These are phyloP conservation scores for Molossus molossus DNA, from an alignment of 2,797 vertebrate species.

Conservation along the genomic window DNA sequence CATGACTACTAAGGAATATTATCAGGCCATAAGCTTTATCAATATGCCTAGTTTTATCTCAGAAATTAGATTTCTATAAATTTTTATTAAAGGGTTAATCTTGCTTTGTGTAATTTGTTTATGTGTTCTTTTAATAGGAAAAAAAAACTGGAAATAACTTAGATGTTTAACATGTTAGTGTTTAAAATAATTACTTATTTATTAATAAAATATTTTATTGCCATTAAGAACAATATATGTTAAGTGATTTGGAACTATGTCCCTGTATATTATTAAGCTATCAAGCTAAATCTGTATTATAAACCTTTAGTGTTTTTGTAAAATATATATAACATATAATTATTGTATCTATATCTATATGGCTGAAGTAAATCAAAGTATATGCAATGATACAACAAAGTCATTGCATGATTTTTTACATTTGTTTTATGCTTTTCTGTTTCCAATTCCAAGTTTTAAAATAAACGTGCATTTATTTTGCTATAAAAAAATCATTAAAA, in stretches of 20 bases:
- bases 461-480: background rate
- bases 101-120: background rate
- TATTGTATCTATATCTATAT: background rate
- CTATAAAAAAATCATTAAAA: background rate
- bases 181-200: background rate
- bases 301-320: background rate
- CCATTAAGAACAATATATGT: background rate
- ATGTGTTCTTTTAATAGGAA: background rate
- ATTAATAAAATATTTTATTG: background rate
- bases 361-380: background rate
- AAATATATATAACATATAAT: background rate
- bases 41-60: background rate
- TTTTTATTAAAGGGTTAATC: background rate
- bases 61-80: background rate
- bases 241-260: background rate
- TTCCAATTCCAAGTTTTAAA: background rate
- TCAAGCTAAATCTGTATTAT: background rate
- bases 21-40: background rate
- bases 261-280: background rate
- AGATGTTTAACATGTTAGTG: background rate
- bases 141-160: background rate
- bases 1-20: background rate
- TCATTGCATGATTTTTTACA: background rate
- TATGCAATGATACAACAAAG: background rate
- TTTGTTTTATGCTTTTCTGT: background rate